phyloP scores from a whole-genome alignment of 2,797 vertebrate genomes.

The Alfaro cultratus region DNA sequence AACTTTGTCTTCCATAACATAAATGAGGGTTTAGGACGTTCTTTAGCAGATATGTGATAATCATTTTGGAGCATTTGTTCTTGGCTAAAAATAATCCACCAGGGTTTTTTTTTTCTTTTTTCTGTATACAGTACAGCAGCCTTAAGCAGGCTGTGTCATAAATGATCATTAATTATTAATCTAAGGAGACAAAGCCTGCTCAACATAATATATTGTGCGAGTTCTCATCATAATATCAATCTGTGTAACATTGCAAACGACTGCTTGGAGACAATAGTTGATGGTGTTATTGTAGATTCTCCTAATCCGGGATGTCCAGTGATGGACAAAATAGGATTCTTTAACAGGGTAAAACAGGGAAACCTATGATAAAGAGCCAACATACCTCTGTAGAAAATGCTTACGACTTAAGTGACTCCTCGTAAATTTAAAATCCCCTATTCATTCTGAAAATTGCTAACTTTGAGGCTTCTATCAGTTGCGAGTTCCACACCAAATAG shows the following conservation, averaged over 20 bases:
- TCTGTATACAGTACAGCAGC: background rate
- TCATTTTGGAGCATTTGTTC: background rate
- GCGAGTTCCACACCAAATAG: background rate
- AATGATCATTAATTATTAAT: background rate
- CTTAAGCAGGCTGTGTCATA: background rate
- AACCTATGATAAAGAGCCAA: background rate
- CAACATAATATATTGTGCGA: background rate
- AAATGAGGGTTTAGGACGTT: conserved; percentile 14
- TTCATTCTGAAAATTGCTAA: background rate
- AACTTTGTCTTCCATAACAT: conserved; percentile 33
- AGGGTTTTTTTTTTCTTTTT: background rate
- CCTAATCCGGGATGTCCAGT: background rate
- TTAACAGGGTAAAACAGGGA: background rate
- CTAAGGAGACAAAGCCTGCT: background rate
- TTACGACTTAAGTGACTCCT: background rate
- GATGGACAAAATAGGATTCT: background rate
- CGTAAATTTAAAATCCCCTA: background rate
- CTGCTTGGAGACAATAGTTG: background rate
- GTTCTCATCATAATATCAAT: background rate
- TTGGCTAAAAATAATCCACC: background rate
- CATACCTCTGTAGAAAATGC: background rate
- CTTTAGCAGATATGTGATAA: conserved; percentile 3
- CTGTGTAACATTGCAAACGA: background rate
- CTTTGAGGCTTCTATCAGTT: background rate
- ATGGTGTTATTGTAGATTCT: background rate